These are phyloP conservation scores for Physella acuta DNA, from an alignment of 1,140 invertebrate genomes.

Conservation along the genomic window DNA sequence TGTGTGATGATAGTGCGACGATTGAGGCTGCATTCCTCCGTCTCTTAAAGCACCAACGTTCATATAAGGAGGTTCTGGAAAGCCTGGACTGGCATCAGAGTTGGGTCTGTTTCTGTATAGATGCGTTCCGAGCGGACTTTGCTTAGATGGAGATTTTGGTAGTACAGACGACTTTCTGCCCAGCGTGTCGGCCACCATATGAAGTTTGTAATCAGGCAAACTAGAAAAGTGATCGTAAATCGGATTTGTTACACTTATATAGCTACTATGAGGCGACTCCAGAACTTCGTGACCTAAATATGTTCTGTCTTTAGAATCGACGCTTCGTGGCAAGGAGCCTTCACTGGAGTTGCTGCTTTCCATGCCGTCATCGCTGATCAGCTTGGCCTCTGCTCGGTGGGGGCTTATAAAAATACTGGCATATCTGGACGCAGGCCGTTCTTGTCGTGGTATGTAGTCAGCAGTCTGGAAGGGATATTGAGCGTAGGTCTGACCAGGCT, in stretches of 20 bases:
- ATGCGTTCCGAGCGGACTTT: slow-evolving; percentile 19
- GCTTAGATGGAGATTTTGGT: slow-evolving; percentile 33
- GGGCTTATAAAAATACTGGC: slow-evolving; percentile 56
- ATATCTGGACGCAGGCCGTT: slow-evolving; percentile 45
- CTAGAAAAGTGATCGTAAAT: slow-evolving; percentile 25
- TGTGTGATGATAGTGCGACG: slow-evolving; percentile 19
- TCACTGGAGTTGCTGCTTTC: slow-evolving; percentile 53
- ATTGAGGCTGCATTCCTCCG: slow-evolving; percentile 19
- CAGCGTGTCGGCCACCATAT: slow-evolving; percentile 27
- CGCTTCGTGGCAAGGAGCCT: slow-evolving; percentile 48
- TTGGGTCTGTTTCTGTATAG: slow-evolving; percentile 13
- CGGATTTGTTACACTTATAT: slow-evolving; percentile 24
- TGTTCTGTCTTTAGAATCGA: slow-evolving; percentile 38
- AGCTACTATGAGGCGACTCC: background rate
- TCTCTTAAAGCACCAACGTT: slow-evolving; percentile 30
- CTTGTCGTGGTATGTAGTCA: slow-evolving; percentile 33
- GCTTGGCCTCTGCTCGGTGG: slow-evolving; percentile 51
- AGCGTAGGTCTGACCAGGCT: slow-evolving; percentile 37
- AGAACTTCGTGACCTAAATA: slow-evolving; percentile 18
- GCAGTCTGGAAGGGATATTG: slow-evolving; percentile 35
- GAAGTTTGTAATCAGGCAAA: slow-evolving; percentile 32
- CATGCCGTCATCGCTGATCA: slow-evolving; percentile 43
- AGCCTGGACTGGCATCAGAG: slow-evolving; percentile 21
- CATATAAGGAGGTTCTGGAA: slow-evolving; percentile 32
- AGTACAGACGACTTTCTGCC: slow-evolving; percentile 24